Percentiles rank a stretch among this genome's conserved stretches.
Conservation (phyloP, 2,113 vertebrate species). For the Syngnathus scovelli region DNA sequence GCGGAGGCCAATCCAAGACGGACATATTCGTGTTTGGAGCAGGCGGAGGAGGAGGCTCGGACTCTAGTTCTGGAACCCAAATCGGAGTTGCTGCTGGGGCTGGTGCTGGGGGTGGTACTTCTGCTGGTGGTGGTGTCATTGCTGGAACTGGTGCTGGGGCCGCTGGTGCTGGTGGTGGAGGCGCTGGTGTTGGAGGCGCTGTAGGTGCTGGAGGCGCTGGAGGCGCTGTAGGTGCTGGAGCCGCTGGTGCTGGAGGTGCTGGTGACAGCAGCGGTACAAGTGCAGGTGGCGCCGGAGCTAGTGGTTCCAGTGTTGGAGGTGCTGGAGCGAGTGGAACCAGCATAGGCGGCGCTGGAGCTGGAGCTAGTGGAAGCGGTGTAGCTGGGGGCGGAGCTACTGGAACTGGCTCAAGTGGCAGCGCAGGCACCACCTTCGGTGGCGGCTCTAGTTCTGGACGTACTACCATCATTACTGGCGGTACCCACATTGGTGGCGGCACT, state of each 20-base stretch:
- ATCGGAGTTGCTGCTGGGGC: conserved; percentile 3
- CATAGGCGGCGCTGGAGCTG: not conserved
- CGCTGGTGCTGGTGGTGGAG: not conserved
- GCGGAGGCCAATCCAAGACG: conserved; percentile 9
- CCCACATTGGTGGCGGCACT: not conserved
- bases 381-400: not conserved
- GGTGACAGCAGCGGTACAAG: not conserved
- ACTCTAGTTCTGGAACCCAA: conserved; percentile 11
- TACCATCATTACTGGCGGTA: not conserved
- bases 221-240: not conserved
- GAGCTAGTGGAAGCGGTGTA: not conserved
- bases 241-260: not conserved
- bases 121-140: not conserved
- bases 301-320: not conserved
- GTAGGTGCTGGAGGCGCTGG: not conserved
- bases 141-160: not conserved
- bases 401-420: not conserved
- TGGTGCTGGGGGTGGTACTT: conserved; percentile 2
- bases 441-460: not conserved
- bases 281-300: not conserved
- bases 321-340: not conserved
- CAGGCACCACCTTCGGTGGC: not conserved
- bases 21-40: conserved; percentile 28
- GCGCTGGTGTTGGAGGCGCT: not conserved
- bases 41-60: conserved; percentile 13